Evolutionary conservation across 1,140 invertebrate genomes (phyloP), one percentile per base, ranked within the genome.

Genomic region (Bradynema listronoti): DNA sequence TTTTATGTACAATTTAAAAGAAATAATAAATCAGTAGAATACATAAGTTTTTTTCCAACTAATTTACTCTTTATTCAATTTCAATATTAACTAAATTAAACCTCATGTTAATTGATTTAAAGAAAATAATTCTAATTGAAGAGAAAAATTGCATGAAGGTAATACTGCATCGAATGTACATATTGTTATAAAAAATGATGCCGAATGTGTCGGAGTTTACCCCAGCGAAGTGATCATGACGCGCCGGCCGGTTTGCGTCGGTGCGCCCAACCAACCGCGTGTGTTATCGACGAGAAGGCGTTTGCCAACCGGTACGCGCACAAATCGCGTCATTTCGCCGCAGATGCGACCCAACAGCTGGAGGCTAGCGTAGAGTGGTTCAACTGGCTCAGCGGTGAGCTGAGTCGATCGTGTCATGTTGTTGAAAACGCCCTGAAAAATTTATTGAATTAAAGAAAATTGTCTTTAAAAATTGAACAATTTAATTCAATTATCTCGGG

Each of bases 401-500:
- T 46, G 33, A 32, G 43, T 52, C 11, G 65, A 68, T 14, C 64
- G 53, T 11, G 64, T 27, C 19, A 50, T 46, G 27, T 66, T 66
- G 47, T 66, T 66, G 56, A 66, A 66, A 33, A 67, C 39, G 16
- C 66, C 64, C 64, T 66, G 30, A 9, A 66, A 61, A 24, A n/a
- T n/a, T n/a, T n/a, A n/a, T n/a, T n/a, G n/a, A n/a, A n/a, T n/a
- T n/a, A n/a, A n/a, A n/a, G n/a, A n/a, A n/a, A n/a, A n/a, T n/a
- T n/a, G n/a, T n/a, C n/a, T n/a, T n/a, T n/a, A n/a, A n/a, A n/a
- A n/a, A n/a, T n/a, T n/a, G n/a, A n/a, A n/a, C n/a, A n/a, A n/a
- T n/a, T n/a, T n/a, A n/a, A n/a, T n/a, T n/a, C n/a, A n/a, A n/a
- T n/a, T n/a, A n/a, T n/a, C n/a, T n/a, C n/a, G n/a, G n/a, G n/a